Base-by-base conservation (phyloP, 2,113 vertebrate genomes). In the Leptocoma aspasia region DNA sequence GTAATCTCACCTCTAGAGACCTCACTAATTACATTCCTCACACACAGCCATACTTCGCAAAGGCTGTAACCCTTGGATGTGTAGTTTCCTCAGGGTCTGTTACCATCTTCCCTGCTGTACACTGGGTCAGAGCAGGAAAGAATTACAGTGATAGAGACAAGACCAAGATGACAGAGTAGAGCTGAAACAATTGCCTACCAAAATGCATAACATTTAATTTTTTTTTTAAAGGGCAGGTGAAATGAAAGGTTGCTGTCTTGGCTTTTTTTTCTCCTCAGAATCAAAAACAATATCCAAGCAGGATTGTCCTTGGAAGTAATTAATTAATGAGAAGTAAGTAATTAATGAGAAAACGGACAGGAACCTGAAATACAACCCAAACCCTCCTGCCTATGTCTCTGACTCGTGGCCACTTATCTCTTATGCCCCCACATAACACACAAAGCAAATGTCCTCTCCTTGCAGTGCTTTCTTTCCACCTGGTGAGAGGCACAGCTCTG, bases 341-440 rank as follows among this genome's bases (percentile, higher is more conserved):
- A 50, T 35, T 33, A 45, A 20, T 31, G 33, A 73, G 30, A 64
- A 79, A 66, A 37, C 13, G 56, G 52, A 52, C 9, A 49, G 12
- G 31, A 92, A 47, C 24, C 47, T 71, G 42, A 82, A 90, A 81
- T 23, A 44, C 8, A 31, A 28, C 39, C 33, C 30, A 47, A 66
- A 54, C 8, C 12, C 28, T 80, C 21, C 47, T 63, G 22, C 22
- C 17, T 80, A 60, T 85, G 57, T 41, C n/a, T 77, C 59, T 90
- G 35, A 60, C 59, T 66, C 3, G 1, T 42, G 44, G 41, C 52
- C 52, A 13, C 20, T 78, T 63, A 17, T 15, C 17, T 59, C 59
- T 47, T 50, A 10, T 49, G 54, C 60, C 23, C 52, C 28, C 27
- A 9, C 0, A 0, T 20, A 68, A 47, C 20, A 60, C 18, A 63